phyloP scores from a whole-genome alignment of 2,797 vertebrate species.

The Anas acuta region DNA sequence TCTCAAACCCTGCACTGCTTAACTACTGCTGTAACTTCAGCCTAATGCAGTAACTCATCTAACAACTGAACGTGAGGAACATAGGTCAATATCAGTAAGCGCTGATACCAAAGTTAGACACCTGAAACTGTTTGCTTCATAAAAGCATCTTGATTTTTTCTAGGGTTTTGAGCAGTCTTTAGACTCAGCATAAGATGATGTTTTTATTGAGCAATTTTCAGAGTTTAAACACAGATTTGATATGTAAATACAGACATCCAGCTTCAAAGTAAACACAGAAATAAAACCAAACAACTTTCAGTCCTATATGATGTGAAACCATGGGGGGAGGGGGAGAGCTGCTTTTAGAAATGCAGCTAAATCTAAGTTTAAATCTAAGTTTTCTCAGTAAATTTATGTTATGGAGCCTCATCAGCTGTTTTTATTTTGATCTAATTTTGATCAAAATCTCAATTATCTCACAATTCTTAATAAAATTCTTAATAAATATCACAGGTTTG shows the following conservation, averaged over 20 bases:
- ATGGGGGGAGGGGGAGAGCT: accelerated
- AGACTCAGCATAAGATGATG: background rate
- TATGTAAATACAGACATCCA: background rate
- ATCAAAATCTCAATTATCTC: background rate
- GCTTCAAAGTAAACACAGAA: background rate
- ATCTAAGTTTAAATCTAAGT: background rate
- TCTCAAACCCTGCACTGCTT: background rate
- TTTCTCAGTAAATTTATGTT: background rate
- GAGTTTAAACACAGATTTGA: background rate
- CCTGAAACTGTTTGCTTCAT: background rate
- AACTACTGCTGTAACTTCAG: background rate
- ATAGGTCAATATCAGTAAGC: background rate
- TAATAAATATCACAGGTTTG: background rate
- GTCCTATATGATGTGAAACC: background rate
- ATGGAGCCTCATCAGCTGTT: background rate
- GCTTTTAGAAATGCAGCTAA: background rate
- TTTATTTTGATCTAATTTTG: background rate
- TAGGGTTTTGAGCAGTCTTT: background rate
- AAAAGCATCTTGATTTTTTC: background rate
- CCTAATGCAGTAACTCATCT: background rate
- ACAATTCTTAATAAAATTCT: background rate
- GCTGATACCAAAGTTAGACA: background rate
- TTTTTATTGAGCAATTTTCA: background rate
- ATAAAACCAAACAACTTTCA: background rate
- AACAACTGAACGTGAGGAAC: background rate